Percentiles rank a stretch among this genome's conserved stretches.
Conservation (phyloP, 1,140 invertebrate genomes). For the Megathymus violae region DNA sequence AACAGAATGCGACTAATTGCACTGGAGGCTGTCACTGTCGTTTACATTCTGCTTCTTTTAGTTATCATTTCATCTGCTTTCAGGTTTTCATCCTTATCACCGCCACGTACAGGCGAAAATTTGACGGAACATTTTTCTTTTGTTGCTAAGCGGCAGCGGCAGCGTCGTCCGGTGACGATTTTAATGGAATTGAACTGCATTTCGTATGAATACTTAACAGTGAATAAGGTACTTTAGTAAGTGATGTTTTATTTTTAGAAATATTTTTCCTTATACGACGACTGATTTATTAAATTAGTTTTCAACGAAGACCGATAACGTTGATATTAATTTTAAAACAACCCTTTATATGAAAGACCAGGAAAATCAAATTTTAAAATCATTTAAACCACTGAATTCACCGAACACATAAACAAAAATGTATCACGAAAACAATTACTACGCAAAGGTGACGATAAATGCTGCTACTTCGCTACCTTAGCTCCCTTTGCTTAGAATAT, state of each 20-base stretch:
- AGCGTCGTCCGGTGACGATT: conserved; percentile 23
- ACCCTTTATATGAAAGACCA: no score
- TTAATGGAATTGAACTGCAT: conserved; percentile 30
- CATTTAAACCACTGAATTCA: no score
- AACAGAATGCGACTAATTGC: conserved; percentile 35
- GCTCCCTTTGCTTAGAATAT: no score
- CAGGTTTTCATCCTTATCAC: conserved; percentile 21
- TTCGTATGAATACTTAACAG: conserved; percentile 28
- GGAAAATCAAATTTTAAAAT: no score
- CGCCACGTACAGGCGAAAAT: conserved; percentile 11
- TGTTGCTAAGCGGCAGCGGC: conserved; percentile 21
- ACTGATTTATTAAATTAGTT: background rate
- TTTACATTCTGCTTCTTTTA: conserved; percentile 32
- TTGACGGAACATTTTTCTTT: conserved; percentile 13
- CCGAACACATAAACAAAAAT: no score
- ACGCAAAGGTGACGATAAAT: no score
- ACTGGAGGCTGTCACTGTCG: conserved; percentile 32
- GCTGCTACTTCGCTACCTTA: no score
- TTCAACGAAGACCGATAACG: no score
- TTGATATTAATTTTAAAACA: no score
- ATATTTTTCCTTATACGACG: background rate
- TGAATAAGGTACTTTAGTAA: conserved; percentile 2
- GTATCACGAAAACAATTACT: no score
- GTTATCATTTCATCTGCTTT: conserved; percentile 5
- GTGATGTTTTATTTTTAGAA: conserved; percentile 6